Evolutionary conservation across 37 sponge, comb jelly and placozoan genomes (phyloP), one percentile per base, ranked within the genome.

Genomic region (Dysidea cf. avara): DNA sequence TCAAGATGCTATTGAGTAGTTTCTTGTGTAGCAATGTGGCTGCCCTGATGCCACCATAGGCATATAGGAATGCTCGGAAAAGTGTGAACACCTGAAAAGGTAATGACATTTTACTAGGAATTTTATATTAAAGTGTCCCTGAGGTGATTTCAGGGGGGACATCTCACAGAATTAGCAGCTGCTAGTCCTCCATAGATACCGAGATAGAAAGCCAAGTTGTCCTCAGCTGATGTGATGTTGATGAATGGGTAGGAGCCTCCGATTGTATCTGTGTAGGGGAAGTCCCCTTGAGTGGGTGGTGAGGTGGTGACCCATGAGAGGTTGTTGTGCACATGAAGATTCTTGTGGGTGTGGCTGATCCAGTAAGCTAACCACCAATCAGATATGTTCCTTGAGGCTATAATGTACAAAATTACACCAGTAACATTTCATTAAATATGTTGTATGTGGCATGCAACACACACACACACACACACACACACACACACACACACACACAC

Each of bases 321-420:
- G 48, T 65, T 71, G 66, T 40, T 77, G 0, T 71, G 61, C 20
- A 61, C 54, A n/a, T n/a, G 22, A 17, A 74, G 38, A 29, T 30
- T 7, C 30, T 59, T 57, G 71, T 79, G 69, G 34, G 88, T 18
- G 33, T 85, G 82, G 11, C 61, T 63, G 3, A 94, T 69, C 94
- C 94, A 94, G 63, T 86, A 94, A 38, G 94, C 73, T 38, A 94
- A 47, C 94, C 94, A 94, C 91, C 90, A 86, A 53, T 94, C 91
- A 51, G 61, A 76, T 29, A 82, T 59, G 64, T 94, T 90, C 24
- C 76, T 66, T 3, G 94, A 94, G 11, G 83, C 94, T 94, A 17
- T 25, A 55, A 47, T 20, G 1, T n/a, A 7, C 21, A 69, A 28
- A 18, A 33, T 22, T 30, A 7, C 18, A 21, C 13, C 33, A 32